Evolutionary conservation across 2,113 vertebrate species (phyloP), one percentile per base, ranked within the genome.

Genomic region (Pomatorhinus ruficollis): DNA sequence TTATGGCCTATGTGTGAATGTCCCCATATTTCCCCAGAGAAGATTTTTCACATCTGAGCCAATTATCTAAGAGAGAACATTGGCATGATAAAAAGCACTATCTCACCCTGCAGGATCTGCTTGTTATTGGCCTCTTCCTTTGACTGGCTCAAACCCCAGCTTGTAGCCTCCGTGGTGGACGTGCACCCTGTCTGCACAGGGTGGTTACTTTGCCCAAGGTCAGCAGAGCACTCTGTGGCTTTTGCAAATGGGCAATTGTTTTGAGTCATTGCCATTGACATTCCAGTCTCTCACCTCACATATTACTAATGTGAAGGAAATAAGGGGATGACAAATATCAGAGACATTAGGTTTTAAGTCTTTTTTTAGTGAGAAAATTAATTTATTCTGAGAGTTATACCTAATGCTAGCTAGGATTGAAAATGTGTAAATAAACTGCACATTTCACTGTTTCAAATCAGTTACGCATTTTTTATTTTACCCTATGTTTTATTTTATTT

Each of bases 181-280:
- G 5, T 53, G 39, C 39, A 52, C 5, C 15, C 6, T 15, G 11
- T 53, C 63, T 77, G 37, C 64, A 37, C 0, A 1, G 0, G 0
- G 17, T 60, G 31, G 18, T 37, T n/a, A 10, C 54, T 69, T 33
- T n/a, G 54, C n/a, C 33, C 12, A 31, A 28, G 39, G 22, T 28
- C 39, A 77, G 39, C 63, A 77, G 45, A 60, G 22, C 31, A 37
- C 27, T 44, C 63, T 33, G 53, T 21, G 30, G 45, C 39, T 77
- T 77, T 69, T 53, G 63, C 27, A 60, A 87, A 60, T 60, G 33
- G 33, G 15, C 4, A 2, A 8, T 27, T 52, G 37, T 44, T 68
- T 86, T 78, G 33, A 69, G 74, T 87, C 45, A 69, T 30, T 20
- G 6, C 23, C 39, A 24, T 53, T 39, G 53, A 39, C 44, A 61